These are phyloP conservation scores for Thymelicus sylvestris DNA, from an alignment of 2,888 invertebrate genomes.

Conservation along the genomic window DNA sequence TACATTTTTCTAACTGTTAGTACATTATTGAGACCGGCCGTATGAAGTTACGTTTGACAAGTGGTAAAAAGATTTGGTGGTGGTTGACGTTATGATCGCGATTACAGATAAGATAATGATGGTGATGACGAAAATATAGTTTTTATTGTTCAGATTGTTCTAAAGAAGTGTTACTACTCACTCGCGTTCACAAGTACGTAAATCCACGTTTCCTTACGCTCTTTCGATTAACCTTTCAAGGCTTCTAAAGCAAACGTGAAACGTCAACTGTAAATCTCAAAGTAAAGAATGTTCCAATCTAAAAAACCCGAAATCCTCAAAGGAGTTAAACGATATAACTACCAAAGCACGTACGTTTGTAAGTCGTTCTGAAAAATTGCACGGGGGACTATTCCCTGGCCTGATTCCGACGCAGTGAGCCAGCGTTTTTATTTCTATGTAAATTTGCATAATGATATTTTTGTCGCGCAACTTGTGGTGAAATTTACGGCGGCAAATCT, in stretches of 20 bases:
- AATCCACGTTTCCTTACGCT: not conserved
- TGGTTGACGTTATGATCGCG: no score
- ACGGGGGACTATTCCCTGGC: constrained; percentile 48
- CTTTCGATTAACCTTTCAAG: constrained; percentile 1
- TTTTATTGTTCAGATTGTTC: not conserved
- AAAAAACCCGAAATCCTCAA: constrained; percentile 31
- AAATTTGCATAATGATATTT: constrained; percentile 83
- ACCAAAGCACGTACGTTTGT: constrained; percentile 33
- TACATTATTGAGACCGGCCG: no score
- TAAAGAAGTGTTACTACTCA: not conserved
- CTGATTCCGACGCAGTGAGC: constrained; percentile 34
- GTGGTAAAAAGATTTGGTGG: no score
- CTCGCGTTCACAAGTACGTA: not conserved
- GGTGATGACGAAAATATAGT: not conserved
- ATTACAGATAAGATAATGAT: no score
- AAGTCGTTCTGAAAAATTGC: constrained; percentile 37
- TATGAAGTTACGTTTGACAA: no score
- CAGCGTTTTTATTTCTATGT: constrained; percentile 74
- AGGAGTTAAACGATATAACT: constrained; percentile 38
- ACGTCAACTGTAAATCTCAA: constrained; percentile 26
- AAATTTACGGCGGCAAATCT: constrained; percentile 67
- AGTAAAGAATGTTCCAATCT: constrained; percentile 31
- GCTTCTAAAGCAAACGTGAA: not conserved
- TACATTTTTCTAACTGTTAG: no score
- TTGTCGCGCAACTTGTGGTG: constrained; percentile 74